Base-by-base conservation (phyloP, 2,797 vertebrate species). In the Coregonus ussuriensis region DNA sequence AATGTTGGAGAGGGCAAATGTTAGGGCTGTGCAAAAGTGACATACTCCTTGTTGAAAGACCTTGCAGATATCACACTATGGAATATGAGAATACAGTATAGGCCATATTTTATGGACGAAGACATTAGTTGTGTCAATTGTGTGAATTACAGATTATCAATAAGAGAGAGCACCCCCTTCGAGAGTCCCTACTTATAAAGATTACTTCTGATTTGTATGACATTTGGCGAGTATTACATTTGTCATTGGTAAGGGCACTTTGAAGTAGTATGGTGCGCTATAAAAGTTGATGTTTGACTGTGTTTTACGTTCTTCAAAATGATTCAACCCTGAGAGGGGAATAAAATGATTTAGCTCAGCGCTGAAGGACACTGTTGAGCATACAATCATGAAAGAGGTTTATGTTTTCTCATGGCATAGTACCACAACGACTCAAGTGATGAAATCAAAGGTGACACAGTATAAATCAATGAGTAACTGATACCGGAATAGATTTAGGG, bases 271-370 rank as follows among this genome's bases (percentile, higher is more conserved):
- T 69, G 3, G 51, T 33, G 74, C 74, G 72, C 71, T 76, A 62
- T 88, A 87, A 88, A 86, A 84, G 81, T 88, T 85, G 81, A 88
- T 86, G 82, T 83, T 81, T 84, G 33, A 87, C 82, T 74, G n/a
- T 56, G 15, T 56, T 84, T 83, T 85, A 81, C 63, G n/a, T 81
- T 41, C 16, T 37, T 56, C 33, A 74, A n/a, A 63, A n/a, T 35
- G 31, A 63, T 74, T 41, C 53, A 41, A 41, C 72, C 56, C n/a
- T 74, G 72, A 74, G n/a, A 62, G 18, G 56, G 54, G n/a, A 74
- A 62, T 74, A 74, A 62, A 63, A 63, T 41, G 9, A 62, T 74
- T 74, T 74, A 35, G 53, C 29, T 56, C 29, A 56, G 52, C 16
- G 52, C 31, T 74, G 54, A 63, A 74, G 72, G 72, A 63, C 72